These are phyloP conservation scores for Arctia plantaginis DNA, from an alignment of 2,888 invertebrate species.

Conservation along the genomic window DNA sequence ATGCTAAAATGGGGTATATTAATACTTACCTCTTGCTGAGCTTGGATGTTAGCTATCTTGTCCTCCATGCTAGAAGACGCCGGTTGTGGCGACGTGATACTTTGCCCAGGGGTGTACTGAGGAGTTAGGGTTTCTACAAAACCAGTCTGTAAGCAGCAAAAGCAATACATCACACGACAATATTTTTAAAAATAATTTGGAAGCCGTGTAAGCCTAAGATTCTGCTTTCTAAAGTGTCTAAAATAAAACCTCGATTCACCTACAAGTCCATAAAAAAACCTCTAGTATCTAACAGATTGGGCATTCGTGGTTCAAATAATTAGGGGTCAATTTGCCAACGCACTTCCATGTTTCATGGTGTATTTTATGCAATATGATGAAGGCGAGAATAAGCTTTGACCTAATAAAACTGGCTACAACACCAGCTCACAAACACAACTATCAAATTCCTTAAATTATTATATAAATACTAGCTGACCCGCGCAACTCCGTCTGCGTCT, in stretches of 20 bases:
- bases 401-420: too few species aligned
- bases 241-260: not conserved
- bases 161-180: not conserved
- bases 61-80: conserved; percentile 89
- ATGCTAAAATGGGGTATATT: not conserved
- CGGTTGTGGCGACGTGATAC: conserved; percentile 90
- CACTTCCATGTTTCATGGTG: too few species aligned
- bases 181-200: not conserved
- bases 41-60: conserved; percentile 89
- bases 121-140: conserved; percentile 96
- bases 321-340: too few species aligned
- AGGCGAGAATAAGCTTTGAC: too few species aligned
- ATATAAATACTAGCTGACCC: too few species aligned
- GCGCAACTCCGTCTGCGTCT: too few species aligned
- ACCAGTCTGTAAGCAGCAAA: conserved; percentile 88
- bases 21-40: conserved; percentile 88
- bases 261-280: not conserved
- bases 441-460: too few species aligned
- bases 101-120: conserved; percentile 95
- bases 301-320: too few species aligned
- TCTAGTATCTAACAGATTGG: not conserved
- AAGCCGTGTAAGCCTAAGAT: not conserved
- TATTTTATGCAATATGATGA: too few species aligned
- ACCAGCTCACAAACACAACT: too few species aligned
- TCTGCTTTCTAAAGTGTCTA: not conserved